Percentiles rank a stretch among this genome's conserved stretches.
Evolutionary conservation across 1,140 invertebrate species (phyloP).

Genomic region (Andrena cerasifolii): DNA sequence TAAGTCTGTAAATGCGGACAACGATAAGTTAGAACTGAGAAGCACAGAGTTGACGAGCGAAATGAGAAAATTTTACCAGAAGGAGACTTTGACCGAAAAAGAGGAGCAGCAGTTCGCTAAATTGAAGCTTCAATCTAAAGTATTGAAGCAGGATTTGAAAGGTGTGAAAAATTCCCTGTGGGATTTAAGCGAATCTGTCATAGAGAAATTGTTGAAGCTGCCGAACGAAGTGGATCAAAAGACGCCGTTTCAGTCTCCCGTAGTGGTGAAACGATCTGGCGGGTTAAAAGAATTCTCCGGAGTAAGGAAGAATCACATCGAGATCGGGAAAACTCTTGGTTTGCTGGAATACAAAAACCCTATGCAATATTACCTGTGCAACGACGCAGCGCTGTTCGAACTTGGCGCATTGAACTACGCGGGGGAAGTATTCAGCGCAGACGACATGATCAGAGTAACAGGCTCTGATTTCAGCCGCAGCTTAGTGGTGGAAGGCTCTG

Average conservation of each 20-base stretch:
- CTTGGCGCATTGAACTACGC: constrained; percentile 79
- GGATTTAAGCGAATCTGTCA: constrained; percentile 85
- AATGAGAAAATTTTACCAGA: constrained; percentile 69
- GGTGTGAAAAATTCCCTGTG: constrained; percentile 83
- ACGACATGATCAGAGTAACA: constrained; percentile 79
- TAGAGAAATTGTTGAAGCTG: constrained; percentile 83
- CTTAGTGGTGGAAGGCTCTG: constrained; percentile 86
- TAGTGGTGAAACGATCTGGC: constrained; percentile 80
- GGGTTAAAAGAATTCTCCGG: constrained; percentile 10
- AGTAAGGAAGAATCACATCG: constrained; percentile 82
- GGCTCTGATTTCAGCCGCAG: constrained; percentile 86
- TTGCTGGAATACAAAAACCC: constrained; percentile 85
- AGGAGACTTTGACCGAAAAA: constrained; percentile 73
- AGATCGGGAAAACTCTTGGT: constrained; percentile 82
- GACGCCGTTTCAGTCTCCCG: constrained; percentile 81
- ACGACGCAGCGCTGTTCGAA: constrained; percentile 86
- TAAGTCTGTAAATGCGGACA: constrained; percentile 77
- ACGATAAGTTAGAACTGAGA: constrained; percentile 77
- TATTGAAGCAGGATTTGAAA: constrained; percentile 85
- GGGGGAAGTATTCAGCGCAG: constrained; percentile 76
- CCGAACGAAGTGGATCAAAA: constrained; percentile 86
- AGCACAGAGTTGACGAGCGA: constrained; percentile 67
- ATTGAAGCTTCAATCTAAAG: constrained; percentile 81
- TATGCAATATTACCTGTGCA: constrained; percentile 85
- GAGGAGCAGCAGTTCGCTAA: constrained; percentile 79